Conservation (phyloP, 2,113 vertebrate species). For the Ophthalmolycus amberensis region DNA sequence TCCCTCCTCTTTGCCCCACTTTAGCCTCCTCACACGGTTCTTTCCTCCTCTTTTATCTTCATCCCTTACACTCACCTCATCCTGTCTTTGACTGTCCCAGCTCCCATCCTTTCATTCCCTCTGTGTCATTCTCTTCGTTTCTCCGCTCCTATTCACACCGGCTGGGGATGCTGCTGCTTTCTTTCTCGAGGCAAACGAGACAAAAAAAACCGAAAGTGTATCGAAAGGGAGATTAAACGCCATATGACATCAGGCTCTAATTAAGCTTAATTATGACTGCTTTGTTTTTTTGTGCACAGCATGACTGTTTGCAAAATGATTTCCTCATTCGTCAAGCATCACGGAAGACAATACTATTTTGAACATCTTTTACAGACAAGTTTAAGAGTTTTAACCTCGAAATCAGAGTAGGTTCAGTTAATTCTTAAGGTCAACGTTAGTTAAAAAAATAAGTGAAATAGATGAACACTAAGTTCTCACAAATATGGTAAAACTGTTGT, state of each 20-base stretch:
- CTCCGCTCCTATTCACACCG: slow-evolving; percentile 21
- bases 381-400: background rate
- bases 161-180: slow-evolving; percentile 23
- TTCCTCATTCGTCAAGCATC: slow-evolving; percentile 42
- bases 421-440: background rate
- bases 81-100: slow-evolving; percentile 20
- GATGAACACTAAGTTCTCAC: background rate
- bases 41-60: slow-evolving; percentile 25
- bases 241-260: slow-evolving; percentile 51
- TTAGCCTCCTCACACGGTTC: slow-evolving; percentile 37
- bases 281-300: slow-evolving; percentile 44
- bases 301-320: slow-evolving; percentile 54
- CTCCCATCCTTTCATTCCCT: slow-evolving; percentile 17
- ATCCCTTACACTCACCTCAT: slow-evolving; percentile 25
- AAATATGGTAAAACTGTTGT: background rate
- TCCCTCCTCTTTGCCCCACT: slow-evolving; percentile 59
- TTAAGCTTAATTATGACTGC: slow-evolving; percentile 52
- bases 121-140: slow-evolving; percentile 18
- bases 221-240: slow-evolving; percentile 52
- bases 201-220: slow-evolving; percentile 34
- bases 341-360: slow-evolving; percentile 13
- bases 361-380: background rate
- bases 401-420: background rate
- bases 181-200: slow-evolving; percentile 25
- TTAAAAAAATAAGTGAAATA: background rate